A percentile compares a stretch with the other conserved stretches of the same genome.
Evolutionary conservation across 2,797 vertebrate species (phyloP).

Genomic region (Meriones psammophilus): DNA sequence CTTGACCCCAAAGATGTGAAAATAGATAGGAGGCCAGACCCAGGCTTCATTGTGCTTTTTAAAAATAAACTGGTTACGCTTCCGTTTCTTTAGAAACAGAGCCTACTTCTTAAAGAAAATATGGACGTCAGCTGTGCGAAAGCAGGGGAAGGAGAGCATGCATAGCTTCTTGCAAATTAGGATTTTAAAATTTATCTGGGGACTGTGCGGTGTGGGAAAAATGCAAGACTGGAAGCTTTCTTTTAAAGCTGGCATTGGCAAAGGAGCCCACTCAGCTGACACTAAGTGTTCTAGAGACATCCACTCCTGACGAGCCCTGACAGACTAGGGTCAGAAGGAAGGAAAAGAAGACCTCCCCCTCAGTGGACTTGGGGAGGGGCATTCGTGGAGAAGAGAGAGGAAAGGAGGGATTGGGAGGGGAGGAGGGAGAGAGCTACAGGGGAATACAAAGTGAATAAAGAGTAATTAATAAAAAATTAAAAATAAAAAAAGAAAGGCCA

Average conservation of each 20-base stretch:
- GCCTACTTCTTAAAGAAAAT: neutral
- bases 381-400: no score
- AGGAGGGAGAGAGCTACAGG: no score
- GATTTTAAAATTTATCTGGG: neutral
- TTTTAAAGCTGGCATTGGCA: constrained; percentile 15
- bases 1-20: neutral
- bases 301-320: no score
- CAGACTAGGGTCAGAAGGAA: no score
- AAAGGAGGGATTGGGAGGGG: no score
- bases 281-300: neutral
- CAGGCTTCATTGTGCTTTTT: constrained; percentile 5
- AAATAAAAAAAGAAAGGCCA: no score
- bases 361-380: no score
- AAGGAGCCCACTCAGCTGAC: constrained; percentile 7
- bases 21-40: neutral
- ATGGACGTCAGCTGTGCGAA: neutral
- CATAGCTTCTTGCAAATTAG: neutral
- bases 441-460: no score
- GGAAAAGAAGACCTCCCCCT: no score
- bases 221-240: neutral
- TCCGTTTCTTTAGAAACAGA: constrained; percentile 37
- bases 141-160: neutral
- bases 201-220: neutral
- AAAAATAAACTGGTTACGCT: constrained; percentile 4
- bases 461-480: no score